Evolutionary conservation across 2,888 invertebrate genomes (phyloP).

Genomic region (Drosophila borealis): DNA sequence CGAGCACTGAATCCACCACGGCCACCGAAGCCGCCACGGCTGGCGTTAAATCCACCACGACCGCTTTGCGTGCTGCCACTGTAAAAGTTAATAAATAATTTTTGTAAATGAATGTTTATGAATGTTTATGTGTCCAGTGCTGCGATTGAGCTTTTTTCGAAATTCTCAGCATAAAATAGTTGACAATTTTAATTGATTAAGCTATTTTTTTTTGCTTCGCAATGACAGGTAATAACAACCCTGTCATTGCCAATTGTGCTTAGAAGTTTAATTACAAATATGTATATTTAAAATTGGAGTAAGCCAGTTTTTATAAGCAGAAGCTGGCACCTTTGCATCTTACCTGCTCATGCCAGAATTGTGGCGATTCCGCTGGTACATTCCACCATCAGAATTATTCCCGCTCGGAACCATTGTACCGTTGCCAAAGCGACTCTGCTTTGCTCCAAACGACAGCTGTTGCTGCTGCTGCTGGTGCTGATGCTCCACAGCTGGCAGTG

Average conservation of each 20-base stretch:
- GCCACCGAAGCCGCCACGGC: conserved; percentile 64
- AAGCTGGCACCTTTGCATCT: background rate
- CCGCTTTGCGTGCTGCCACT: conserved; percentile 75
- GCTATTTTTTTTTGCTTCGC: too few relatives aligned
- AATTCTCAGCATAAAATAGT: too few relatives aligned
- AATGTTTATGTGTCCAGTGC: too few relatives aligned
- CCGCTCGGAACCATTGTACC: conserved; percentile 39
- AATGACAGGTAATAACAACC: too few relatives aligned
- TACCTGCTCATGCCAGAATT: conserved; percentile 59
- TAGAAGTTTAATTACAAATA: too few relatives aligned
- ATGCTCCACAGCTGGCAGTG: conserved; percentile 77
- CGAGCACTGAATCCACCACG: conserved; percentile 64
- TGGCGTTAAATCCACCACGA: conserved; percentile 71
- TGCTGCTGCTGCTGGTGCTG: conserved; percentile 64
- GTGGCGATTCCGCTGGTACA: conserved; percentile 55
- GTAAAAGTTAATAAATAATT: background rate
- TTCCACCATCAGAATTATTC: conserved; percentile 39
- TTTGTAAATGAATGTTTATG: too few relatives aligned
- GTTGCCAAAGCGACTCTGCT: conserved; percentile 82
- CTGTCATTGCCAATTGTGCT: too few relatives aligned
- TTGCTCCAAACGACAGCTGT: conserved; percentile 63
- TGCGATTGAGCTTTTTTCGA: too few relatives aligned
- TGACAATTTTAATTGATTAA: too few relatives aligned
- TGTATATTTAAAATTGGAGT: too few relatives aligned
- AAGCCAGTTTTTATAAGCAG: background rate